Evolutionary conservation across 1,140 invertebrate species (phyloP), one percentile per base, ranked within the genome.

Genomic region (Leguminivora glycinivorella): DNA sequence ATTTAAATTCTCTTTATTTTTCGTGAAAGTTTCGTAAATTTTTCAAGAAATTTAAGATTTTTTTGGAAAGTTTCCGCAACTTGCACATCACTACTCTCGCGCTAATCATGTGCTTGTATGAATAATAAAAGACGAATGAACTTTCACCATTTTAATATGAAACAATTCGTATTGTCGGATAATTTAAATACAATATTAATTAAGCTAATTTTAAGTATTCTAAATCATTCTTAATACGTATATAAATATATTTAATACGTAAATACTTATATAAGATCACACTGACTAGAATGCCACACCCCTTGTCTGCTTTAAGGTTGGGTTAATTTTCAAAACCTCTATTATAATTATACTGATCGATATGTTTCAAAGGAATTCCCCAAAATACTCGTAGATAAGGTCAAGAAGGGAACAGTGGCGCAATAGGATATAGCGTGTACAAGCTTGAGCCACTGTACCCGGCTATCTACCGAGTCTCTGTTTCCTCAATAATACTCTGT

Each of bases 271-370:
- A 83, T 83, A 85, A 85, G 81, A 87, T 84, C 89, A 91, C 87
- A 88, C 89, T 91, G 89, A 91, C 89, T 91, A 91, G 89, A 89
- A 80, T 88, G 82, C 82, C 88, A 89, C 88, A 89, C 88, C 88
- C 87, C 77, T 86, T 84, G 85, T 89, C 88, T 84, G 87, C 80
- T 82, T 80, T 63, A 58, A 56, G n/a, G 2, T 34, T 69, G 69
- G 10, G 58, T 63, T 63, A 63, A 63, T 63, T 63, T 63, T 31
- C 56, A 60, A 63, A 25, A 63, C 58, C 60, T 70, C 26, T 70
- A 70, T 60, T 70, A 70, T 60, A 19, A 70, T 31, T 60, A 56
- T 43, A 56, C n/a, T 29, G 25, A 19, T 52, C 25, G 67, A 43
- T 47, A 52, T 22, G 17, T 25, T 25, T 10, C 19, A 68, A 43